Conservation (phyloP, 2,888 invertebrate genomes). For the Trilocha varians region DNA sequence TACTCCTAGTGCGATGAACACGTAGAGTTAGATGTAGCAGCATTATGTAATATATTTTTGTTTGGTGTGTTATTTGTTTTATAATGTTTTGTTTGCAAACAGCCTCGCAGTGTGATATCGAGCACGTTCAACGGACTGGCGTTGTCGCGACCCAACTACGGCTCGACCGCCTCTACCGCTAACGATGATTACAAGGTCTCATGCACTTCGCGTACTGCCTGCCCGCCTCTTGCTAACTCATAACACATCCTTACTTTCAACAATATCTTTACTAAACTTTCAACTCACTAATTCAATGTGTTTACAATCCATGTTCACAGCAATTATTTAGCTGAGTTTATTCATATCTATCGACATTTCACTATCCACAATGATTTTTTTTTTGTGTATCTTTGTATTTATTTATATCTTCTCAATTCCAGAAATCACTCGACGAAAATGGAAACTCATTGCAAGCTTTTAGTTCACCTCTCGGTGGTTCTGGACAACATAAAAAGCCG, state of each 20-base stretch:
- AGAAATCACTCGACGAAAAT: conserved; percentile 85
- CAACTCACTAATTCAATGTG: too few species aligned
- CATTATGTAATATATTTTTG: neutral
- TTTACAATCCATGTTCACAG: neutral
- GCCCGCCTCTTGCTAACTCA: neutral
- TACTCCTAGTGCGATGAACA: too few species aligned
- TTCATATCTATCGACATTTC: neutral
- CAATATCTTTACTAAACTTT: neutral
- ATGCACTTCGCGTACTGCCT: neutral
- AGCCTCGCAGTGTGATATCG: conserved; percentile 52
- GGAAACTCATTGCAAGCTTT: conserved; percentile 80
- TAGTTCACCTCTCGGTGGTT: conserved; percentile 60
- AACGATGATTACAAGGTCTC: conserved; percentile 56
- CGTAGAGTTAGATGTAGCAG: neutral
- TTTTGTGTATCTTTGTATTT: too few species aligned
- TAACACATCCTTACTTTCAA: neutral
- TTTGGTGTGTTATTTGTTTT: neutral
- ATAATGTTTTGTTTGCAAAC: conserved; percentile 17
- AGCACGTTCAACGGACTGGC: conserved; percentile 55
- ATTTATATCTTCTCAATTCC: conserved; percentile 37
- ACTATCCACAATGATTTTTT: too few species aligned
- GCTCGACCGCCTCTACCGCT: conserved; percentile 31
- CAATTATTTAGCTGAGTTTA: neutral
- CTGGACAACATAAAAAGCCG: conserved; percentile 70
- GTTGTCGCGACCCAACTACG: conserved; percentile 47